Evolutionary conservation across 2,113 vertebrate genomes (phyloP).

Genomic region (Phrynosoma platyrhinos): DNA sequence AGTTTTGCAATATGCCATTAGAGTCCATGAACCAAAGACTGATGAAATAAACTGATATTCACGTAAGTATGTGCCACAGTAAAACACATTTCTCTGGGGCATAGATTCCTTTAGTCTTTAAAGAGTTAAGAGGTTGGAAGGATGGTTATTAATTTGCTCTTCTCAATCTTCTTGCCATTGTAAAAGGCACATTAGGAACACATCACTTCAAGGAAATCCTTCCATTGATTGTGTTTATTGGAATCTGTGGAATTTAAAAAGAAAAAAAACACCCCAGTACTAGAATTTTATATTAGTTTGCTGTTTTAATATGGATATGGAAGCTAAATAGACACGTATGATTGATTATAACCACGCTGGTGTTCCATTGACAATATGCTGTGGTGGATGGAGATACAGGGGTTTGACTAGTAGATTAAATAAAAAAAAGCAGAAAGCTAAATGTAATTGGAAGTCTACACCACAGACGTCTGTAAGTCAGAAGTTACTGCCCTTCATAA

Average conservation of each 20-base stretch:
- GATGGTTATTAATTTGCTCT: neutral
- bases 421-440: constrained; percentile 10
- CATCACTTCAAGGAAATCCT: neutral
- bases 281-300: neutral
- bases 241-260: neutral
- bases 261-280: neutral
- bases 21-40: neutral
- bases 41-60: constrained; percentile 8
- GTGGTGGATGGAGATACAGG: neutral
- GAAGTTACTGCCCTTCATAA: constrained; percentile 34
- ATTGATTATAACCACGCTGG: neutral
- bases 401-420: constrained; percentile 1
- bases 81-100: neutral
- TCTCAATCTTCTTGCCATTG: neutral
- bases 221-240: neutral
- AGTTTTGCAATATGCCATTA: neutral
- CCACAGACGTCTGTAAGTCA: constrained; percentile 30
- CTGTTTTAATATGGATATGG: neutral
- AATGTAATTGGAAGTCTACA: constrained; percentile 33
- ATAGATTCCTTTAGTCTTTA: neutral
- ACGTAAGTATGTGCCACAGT: neutral
- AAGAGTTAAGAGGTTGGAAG: neutral
- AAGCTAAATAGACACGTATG: neutral
- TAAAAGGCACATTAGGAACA: constrained; percentile 29
- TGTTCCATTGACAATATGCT: neutral